Evolutionary conservation across 2,113 vertebrate genomes (phyloP).

Genomic region (Apus apus): DNA sequence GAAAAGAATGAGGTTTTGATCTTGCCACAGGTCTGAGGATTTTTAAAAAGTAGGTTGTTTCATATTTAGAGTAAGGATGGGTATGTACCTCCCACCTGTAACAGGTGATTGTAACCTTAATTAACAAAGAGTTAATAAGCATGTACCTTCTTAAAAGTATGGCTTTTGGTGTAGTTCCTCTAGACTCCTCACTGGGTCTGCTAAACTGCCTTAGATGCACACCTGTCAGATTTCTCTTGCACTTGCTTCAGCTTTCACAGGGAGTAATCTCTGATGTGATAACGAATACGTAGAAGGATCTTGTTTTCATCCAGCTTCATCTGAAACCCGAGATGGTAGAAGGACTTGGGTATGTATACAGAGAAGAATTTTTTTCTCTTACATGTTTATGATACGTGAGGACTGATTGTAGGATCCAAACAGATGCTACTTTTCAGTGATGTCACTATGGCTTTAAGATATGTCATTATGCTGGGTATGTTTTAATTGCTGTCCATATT

Average conservation of each 20-base stretch:
- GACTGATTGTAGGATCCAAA: neutral
- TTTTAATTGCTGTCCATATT: neutral
- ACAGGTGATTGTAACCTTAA: neutral
- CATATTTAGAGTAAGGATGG: neutral
- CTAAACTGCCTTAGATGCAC: neutral
- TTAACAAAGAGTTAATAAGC: neutral
- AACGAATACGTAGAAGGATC: neutral
- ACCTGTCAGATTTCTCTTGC: neutral
- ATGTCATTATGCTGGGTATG: neutral
- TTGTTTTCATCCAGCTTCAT: neutral
- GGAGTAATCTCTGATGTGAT: neutral
- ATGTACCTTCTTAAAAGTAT: neutral
- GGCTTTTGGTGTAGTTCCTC: neutral
- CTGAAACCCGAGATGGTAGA: neutral
- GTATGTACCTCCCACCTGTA: neutral
- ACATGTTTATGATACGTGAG: accelerated
- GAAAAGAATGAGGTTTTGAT: neutral
- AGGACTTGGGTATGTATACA: neutral
- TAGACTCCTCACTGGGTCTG: neutral
- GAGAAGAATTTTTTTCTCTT: neutral
- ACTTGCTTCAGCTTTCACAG: neutral
- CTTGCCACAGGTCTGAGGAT: neutral
- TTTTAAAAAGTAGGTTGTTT: neutral
- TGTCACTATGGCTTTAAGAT: neutral
- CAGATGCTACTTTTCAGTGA: neutral